Conservation (phyloP, 2,888 invertebrate genomes). For the Phoenoteleia sp. region DNA sequence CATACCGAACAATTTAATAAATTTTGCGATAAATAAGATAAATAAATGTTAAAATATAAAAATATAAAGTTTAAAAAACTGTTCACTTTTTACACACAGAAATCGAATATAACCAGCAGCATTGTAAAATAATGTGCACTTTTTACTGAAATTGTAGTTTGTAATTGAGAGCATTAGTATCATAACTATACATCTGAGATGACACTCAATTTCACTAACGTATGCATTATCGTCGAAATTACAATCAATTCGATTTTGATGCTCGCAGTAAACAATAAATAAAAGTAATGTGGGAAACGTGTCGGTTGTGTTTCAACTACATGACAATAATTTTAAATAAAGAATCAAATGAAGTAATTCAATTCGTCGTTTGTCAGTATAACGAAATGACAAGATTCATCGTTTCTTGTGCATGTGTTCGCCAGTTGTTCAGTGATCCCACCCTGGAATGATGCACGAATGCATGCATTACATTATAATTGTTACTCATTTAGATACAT, state of each 20-base stretch:
- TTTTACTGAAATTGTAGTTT: constrained; percentile 8
- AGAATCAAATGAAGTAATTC: too few relatives aligned
- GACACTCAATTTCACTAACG: constrained; percentile 40
- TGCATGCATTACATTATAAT: constrained; percentile 76
- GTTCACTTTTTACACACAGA: not conserved
- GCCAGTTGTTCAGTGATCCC: constrained; percentile 2
- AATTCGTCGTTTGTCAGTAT: too few relatives aligned
- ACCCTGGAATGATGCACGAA: constrained; percentile 26
- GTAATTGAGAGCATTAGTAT: constrained; percentile 36
- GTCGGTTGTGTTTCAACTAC: too few relatives aligned
- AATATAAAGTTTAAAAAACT: not conserved
- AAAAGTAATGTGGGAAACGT: constrained; percentile 34
- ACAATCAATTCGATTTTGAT: constrained; percentile 32
- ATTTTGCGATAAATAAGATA: not conserved
- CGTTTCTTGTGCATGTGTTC: constrained; percentile 12
- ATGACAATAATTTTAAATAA: too few relatives aligned
- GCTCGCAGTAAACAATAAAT: constrained; percentile 67
- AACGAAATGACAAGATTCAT: constrained; percentile 1
- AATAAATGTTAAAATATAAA: not conserved
- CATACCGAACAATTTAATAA: not conserved
- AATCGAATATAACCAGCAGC: not conserved
- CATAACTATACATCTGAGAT: constrained; percentile 40
- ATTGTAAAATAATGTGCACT: not conserved
- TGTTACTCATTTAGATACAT: constrained; percentile 70
- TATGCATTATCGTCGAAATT: constrained; percentile 41